These are phyloP conservation scores for Embiotoca jacksoni DNA, from an alignment of 2,113 vertebrate species.

Conservation along the genomic window DNA sequence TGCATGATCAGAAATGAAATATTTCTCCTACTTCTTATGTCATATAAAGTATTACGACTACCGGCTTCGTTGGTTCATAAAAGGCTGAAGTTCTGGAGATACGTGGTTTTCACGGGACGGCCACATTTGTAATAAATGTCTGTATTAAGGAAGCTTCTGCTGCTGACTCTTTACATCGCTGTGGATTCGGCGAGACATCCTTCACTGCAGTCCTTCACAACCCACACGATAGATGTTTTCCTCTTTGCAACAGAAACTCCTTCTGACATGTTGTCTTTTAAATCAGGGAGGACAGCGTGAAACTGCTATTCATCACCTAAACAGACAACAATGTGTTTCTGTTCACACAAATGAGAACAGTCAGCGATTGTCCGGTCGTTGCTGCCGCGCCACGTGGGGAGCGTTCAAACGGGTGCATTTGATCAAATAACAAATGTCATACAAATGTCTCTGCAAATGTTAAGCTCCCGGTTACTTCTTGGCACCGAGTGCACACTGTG, in stretches of 20 bases:
- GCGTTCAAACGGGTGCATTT: constrained; percentile 17
- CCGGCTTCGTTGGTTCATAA: neutral
- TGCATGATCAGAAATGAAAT: neutral
- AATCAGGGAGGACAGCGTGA: constrained; percentile 38
- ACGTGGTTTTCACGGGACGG: neutral
- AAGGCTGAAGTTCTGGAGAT: neutral
- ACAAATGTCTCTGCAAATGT: constrained; percentile 52
- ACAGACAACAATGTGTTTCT: constrained; percentile 63
- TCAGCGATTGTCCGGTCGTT: constrained; percentile 31
- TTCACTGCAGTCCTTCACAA: constrained; percentile 33
- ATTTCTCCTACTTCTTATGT: neutral
- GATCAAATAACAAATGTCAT: constrained; percentile 58
- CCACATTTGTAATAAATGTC: constrained; percentile 4
- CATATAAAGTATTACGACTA: neutral
- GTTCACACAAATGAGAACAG: constrained; percentile 49
- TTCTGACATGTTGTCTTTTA: constrained; percentile 25
- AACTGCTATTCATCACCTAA: constrained; percentile 49
- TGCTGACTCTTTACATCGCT: constrained; percentile 26
- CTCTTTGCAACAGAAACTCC: constrained; percentile 11
- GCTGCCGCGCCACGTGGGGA: constrained; percentile 40
- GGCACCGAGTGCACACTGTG: constrained; percentile 32
- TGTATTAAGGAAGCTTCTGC: constrained; percentile 19
- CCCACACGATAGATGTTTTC: constrained; percentile 35
- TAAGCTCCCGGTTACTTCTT: constrained; percentile 49
- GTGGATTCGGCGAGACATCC: constrained; percentile 22